Percentiles rank a stretch among this genome's conserved stretches.
phyloP scores from a whole-genome alignment of 2,797 vertebrate genomes.

The Chaetophractus vellerosus region DNA sequence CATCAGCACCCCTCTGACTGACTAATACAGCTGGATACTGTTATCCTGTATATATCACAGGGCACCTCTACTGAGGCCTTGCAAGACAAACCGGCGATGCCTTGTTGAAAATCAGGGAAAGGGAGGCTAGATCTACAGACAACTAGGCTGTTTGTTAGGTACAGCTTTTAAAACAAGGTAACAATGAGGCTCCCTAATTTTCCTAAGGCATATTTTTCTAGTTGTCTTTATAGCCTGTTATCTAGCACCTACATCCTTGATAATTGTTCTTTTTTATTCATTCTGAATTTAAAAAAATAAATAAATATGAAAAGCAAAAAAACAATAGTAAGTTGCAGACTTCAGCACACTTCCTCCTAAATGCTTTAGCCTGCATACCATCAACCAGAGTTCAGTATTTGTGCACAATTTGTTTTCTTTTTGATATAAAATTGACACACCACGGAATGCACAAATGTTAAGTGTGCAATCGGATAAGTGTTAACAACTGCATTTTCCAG shows the following conservation, averaged over 20 bases:
- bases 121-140: conserved; percentile 70
- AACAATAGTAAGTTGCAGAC: not conserved
- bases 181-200: conserved; percentile 59
- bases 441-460: not conserved
- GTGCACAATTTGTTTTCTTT: not conserved
- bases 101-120: conserved; percentile 3
- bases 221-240: conserved; percentile 78
- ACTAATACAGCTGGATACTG: conserved; percentile 9
- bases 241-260: conserved; percentile 84
- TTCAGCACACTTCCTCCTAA: not conserved
- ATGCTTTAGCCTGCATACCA: not conserved
- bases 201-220: conserved; percentile 56
- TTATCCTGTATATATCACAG: not conserved
- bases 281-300: conserved; percentile 86
- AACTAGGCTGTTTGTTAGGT: conserved; percentile 73
- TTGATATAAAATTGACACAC: not conserved
- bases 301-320: conserved; percentile 85
- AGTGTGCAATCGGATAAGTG: not conserved
- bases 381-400: not conserved
- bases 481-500: conserved; percentile 34
- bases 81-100: not conserved
- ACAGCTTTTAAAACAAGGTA: conserved; percentile 57
- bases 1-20: too few relatives aligned
- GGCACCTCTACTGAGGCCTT: not conserved
- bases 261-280: conserved; percentile 86